Evolutionary conservation across 2,797 vertebrate species (phyloP), one percentile per base, ranked within the genome.

Genomic region (Macropodus opercularis): DNA sequence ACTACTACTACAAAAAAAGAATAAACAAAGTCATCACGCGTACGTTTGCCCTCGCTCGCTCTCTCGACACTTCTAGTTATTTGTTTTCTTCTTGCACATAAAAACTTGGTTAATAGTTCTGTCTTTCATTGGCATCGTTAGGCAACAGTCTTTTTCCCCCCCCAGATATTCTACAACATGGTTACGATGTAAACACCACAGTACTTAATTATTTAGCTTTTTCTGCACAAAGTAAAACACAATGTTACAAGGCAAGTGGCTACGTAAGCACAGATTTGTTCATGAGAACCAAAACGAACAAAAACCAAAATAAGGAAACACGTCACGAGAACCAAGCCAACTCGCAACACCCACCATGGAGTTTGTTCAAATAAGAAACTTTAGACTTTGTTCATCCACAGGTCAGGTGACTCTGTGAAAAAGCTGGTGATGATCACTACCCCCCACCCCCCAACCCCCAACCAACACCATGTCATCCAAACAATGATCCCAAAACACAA

Each of bases 121-220:
- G 8, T 90, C 85, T 87, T 89, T 90, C 85, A 90, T 92, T 92
- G 92, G 90, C 89, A 90, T 90, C 80, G 82, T 92, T 92, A 92
- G 89, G 91, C 87, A 91, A 90, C 74, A 53, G 69, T 80, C 35
- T 77, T 75, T 80, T 64, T 57, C 69, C 50, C 75, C 73, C 63
- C 61, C 69, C 62, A 89, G 82, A 88, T 89, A 89, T 74, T 87
- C 85, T 89, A 92, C 85, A 76, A 88, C 82, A 91, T 91, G 87
- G 87, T 90, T 90, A 90, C 89, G 48, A 89, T 92, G 91, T 92
- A 92, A 93, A 93, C 92, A 89, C 90, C 91, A 93, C 90, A 90
- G 88, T 91, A 92, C 87, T 84, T 72, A 81, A 87, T 85, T 68
- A 78, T 72, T 80, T 91, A 79, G 90, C 88, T 81, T 84, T 86